Conservation (phyloP, 2,888 invertebrate species). For the Drosophila yooni region DNA sequence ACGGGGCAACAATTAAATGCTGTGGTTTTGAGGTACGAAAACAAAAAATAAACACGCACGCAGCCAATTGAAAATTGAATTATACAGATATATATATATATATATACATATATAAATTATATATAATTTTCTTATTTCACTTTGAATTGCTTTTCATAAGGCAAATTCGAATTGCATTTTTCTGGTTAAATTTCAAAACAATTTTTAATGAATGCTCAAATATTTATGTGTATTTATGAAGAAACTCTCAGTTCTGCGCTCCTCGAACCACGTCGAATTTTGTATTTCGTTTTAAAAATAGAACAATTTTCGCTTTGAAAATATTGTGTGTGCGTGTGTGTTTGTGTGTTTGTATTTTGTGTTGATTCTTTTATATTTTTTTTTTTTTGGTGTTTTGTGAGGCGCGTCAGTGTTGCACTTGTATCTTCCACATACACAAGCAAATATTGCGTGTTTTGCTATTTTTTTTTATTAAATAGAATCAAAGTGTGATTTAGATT, state of each 20-base stretch:
- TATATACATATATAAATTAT: constrained; percentile 2
- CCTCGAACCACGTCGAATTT: constrained; percentile 24
- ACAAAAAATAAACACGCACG: constrained; percentile 34
- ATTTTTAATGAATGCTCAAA: constrained; percentile 47
- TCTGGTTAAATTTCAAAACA: constrained; percentile 29
- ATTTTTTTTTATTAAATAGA: constrained; percentile 5
- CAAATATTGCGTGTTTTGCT: constrained; percentile 4
- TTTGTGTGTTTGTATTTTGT: constrained; percentile 9
- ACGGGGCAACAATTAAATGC: constrained; percentile 64
- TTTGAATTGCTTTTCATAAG: constrained; percentile 24
- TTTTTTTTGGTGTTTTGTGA: constrained; percentile 12
- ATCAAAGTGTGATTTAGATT: constrained; percentile 8
- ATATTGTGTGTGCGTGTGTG: constrained; percentile 28
- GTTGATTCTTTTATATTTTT: constrained; percentile 17
- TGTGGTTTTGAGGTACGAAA: constrained; percentile 16
- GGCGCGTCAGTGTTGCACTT: constrained; percentile 54
- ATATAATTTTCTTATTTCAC: constrained; percentile 19
- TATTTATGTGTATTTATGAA: constrained; percentile 30
- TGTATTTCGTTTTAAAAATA: constrained; percentile 55
- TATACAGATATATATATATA: background rate
- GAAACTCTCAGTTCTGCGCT: constrained; percentile 40
- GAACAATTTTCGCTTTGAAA: constrained; percentile 57
- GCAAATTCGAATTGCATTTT: constrained; percentile 41
- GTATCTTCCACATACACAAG: constrained; percentile 36
- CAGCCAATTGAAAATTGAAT: constrained; percentile 24